These are phyloP conservation scores for Epinephelus fuscoguttatus DNA, from an alignment of 2,113 vertebrate genomes.

Conservation along the genomic window DNA sequence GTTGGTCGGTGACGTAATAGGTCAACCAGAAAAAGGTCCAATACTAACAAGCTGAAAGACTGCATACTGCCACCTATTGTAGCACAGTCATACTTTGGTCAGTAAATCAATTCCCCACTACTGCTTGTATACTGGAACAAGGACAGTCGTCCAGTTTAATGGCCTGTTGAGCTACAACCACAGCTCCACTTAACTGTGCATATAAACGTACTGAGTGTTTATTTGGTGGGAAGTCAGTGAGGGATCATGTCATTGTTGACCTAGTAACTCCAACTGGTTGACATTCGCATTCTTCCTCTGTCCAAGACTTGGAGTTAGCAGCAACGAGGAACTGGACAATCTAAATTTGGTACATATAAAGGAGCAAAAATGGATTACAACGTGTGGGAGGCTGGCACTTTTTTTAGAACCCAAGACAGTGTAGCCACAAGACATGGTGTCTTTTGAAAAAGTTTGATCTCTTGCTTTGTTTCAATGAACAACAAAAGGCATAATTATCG, in stretches of 20 bases:
- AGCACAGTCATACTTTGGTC: too few relatives aligned
- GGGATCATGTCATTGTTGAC: too few relatives aligned
- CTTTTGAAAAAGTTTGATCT: not conserved
- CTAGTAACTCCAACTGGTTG: not conserved
- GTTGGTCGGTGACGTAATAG: too few relatives aligned
- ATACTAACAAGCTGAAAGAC: too few relatives aligned
- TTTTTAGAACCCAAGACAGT: not conserved
- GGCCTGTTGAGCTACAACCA: too few relatives aligned
- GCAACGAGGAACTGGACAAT: not conserved
- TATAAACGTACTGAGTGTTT: too few relatives aligned
- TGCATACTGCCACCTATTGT: too few relatives aligned
- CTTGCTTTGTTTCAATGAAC: not conserved
- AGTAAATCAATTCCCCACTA: too few relatives aligned
- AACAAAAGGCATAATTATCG: not conserved
- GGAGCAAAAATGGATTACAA: not conserved
- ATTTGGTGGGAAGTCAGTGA: not conserved
- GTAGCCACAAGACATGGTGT: not conserved
- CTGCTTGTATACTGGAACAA: too few relatives aligned
- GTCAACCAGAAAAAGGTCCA: too few relatives aligned
- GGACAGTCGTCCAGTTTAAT: too few relatives aligned
- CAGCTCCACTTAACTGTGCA: too few relatives aligned
- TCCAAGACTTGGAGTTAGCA: not conserved
- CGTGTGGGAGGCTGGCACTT: not conserved
- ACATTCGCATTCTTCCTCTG: not conserved
- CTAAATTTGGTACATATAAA: not conserved